Base-by-base conservation (phyloP, 2,888 invertebrate species). In the Aphidius colemani region DNA sequence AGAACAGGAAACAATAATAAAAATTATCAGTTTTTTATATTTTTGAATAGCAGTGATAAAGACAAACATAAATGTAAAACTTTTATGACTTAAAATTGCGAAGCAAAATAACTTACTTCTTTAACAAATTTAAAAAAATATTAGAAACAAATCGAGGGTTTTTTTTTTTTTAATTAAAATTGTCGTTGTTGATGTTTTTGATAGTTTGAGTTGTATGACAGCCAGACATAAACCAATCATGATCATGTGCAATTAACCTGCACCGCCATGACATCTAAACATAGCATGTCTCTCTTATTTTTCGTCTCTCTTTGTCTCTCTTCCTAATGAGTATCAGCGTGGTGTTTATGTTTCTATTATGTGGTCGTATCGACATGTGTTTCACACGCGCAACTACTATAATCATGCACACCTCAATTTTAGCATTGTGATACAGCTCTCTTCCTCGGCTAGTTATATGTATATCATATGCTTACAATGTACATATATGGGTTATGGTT, bases 361-460 rank as follows among this genome's bases (percentile, higher is more conserved):
- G 79, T 76, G 80, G 78, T 78, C 74, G 76, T 79, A 80, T 80
- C 78, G 80, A 80, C 80, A 80, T 77, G 79, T 79, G 80, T 79
- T 80, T 75, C 77, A 74, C 67, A 67, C 70, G 62, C 64, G 64
- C 59, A 61, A 53, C 60, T 64, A 66, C 64, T 65, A 67, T 65
- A 41, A 43, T 53, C 65, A 55, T 59, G 50, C 63, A 65, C 39
- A 57, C 46, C 67, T 67, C 67, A 66, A 64, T 66, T 69, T 64
- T 63, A 65, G 65, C 68, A 67, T 67, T 66, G 69, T 70, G 63
- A 66, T 66, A 67, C 66, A 63, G 13, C 13, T 18, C 13, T 18
- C 53, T 53, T 61, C 64, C 65, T 60, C 64, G 63, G 62, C 63
- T 66, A 59, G 67, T 45, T 65, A 50, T 57, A 46, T 57, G 46